Evolutionary conservation across 37 sponge, comb jelly and placozoan genomes (phyloP).

Genomic region (Dysidea cf. avara): DNA sequence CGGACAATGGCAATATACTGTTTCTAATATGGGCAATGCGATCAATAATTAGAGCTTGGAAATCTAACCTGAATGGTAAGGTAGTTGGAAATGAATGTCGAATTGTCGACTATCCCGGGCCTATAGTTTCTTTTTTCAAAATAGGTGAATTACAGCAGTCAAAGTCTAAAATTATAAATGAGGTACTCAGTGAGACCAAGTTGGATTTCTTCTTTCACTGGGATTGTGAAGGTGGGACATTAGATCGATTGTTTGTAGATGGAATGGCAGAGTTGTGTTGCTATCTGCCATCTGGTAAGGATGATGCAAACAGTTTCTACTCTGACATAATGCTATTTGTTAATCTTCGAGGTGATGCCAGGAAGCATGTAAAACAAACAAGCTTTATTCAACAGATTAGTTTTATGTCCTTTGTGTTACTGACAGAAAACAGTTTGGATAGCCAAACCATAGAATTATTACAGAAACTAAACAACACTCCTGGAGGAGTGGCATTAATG

Average conservation of each 20-base stretch:
- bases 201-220: constrained; percentile 24
- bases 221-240: constrained; percentile 30
- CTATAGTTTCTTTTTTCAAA: constrained; percentile 33
- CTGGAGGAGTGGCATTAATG: constrained; percentile 11
- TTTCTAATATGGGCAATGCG: constrained; percentile 21
- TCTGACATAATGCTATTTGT: constrained; percentile 24
- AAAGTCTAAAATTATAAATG: constrained; percentile 44
- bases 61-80: background rate
- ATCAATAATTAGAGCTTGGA: constrained; percentile 34
- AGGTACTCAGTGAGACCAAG: constrained; percentile 1
- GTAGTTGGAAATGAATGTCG: constrained; percentile 5
- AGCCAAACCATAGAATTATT: constrained; percentile 1
- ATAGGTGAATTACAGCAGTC: constrained; percentile 20
- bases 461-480: background rate
- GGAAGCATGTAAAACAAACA: constrained; percentile 11
- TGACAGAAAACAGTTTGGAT: constrained; percentile 5
- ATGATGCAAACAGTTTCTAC: background rate
- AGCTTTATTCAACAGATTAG: constrained; percentile 8
- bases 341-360: constrained; percentile 45
- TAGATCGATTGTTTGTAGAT: constrained; percentile 1
- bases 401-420: constrained; percentile 24
- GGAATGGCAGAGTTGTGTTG: constrained; percentile 35
- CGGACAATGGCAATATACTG: constrained; percentile 2
- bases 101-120: constrained; percentile 17
- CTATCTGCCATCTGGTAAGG: constrained; percentile 22